phyloP scores from a whole-genome alignment of 2,888 invertebrate species.

The Harmothoe impar region DNA sequence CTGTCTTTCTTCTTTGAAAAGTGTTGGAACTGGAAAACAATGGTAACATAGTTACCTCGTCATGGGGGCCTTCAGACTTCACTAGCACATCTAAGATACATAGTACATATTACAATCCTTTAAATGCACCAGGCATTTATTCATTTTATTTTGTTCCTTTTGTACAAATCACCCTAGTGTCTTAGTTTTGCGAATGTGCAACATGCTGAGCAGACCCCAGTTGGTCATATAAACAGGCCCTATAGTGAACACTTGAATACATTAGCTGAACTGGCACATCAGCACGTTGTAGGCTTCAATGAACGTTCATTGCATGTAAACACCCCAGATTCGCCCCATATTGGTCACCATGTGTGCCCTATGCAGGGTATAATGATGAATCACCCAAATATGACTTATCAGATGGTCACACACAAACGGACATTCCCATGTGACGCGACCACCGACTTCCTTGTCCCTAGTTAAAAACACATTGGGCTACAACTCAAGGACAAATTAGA shows the following conservation, averaged over 20 bases:
- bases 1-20: not conserved
- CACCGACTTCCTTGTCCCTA: not conserved
- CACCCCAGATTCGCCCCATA: too few species aligned
- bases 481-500: too few species aligned
- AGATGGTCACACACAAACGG: too few species aligned
- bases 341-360: too few species aligned
- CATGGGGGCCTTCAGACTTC: not conserved
- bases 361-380: too few species aligned
- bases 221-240: not conserved
- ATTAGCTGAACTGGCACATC: not conserved
- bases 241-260: not conserved
- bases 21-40: not conserved
- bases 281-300: not conserved
- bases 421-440: not conserved
- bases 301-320: not conserved
- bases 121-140: conserved; percentile 41
- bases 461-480: not conserved
- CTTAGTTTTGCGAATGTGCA: not conserved
- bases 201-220: not conserved
- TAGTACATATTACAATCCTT: not conserved
- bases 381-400: too few species aligned
- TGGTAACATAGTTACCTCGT: not conserved
- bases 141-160: not conserved
- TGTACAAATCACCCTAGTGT: not conserved
- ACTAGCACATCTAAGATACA: not conserved